Base-by-base conservation (phyloP, 2,113 vertebrate species). In the Machaerirhynchus nigripectus region DNA sequence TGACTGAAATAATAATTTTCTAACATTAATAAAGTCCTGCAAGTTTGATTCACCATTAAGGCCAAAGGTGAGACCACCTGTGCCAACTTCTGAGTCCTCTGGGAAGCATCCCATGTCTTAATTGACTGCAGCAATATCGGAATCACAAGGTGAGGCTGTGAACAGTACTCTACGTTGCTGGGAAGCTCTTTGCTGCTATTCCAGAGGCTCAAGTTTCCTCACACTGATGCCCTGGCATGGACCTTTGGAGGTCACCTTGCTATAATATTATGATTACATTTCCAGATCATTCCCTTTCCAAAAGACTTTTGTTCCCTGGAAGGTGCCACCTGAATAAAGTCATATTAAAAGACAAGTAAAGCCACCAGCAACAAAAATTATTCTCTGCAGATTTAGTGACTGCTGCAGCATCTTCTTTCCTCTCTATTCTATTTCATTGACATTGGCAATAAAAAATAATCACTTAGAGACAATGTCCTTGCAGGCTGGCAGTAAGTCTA, bases 391-490 rank as follows among this genome's bases (percentile, higher is more conserved):
- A 90, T 89, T 96, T 89, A 95, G 87, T 84, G 94, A 96, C 93
- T 91, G 89, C 86, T 84, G 44, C 71, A 95, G 56, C 84, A 94
- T 93, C 93, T 91, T 95, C 94, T 78, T 84, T 61, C 39, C 69
- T 93, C 71, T 85, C 91, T 86, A 61, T 95, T 94, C 71, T 74
- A 64, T 96, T 94, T 94, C 88, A 92, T 68, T 90, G 95, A 94
- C 84, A 82, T 74, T 93, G 92, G 79, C 89, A 96, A 91, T 97
- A 96, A 96, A 95, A 96, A 96, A 96, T 94, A 96, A 96, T 96
- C 95, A 96, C 87, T 94, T 93, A 33, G 90, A 95, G 57, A 86
- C 87, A 82, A 60, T 90, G 77, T 91, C 90, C 90, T 90, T 95
- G 65, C 75, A 92, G 90, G 39, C 61, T 91, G 78, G 68, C 94